Percentiles rank a stretch among this genome's conserved stretches.
Conservation (phyloP, 2,113 vertebrate species). For the Barnardius zonarius region DNA sequence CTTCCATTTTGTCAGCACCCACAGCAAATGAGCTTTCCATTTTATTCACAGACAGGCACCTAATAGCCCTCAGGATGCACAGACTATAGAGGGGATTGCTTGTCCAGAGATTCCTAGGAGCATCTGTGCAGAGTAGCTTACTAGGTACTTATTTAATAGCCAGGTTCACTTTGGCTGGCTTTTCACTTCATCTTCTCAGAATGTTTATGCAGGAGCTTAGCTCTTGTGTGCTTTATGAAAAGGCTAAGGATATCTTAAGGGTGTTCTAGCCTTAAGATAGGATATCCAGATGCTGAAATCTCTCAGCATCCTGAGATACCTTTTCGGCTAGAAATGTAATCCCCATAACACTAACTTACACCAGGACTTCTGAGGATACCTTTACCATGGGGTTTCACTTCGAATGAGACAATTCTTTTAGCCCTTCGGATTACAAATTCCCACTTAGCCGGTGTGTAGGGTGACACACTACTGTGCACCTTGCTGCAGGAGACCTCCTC, state of each 20-base stretch:
- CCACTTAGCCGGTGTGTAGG: fast-evolving
- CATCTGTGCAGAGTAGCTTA: not conserved
- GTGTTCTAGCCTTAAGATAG: not conserved
- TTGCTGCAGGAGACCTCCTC: not conserved
- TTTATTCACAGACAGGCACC: not conserved
- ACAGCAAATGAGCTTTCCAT: not conserved
- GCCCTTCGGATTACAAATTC: not conserved
- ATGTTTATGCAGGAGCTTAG: not conserved
- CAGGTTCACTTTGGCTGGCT: not conserved
- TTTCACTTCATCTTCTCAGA: not conserved
- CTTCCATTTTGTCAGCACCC: not conserved
- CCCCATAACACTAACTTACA: not conserved
- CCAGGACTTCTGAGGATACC: not conserved
- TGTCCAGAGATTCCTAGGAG: not conserved
- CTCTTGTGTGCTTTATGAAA: not conserved
- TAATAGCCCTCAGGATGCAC: not conserved
- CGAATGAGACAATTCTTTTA: not conserved
- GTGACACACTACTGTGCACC: fast-evolving
- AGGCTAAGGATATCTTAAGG: not conserved
- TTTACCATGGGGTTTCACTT: not conserved
- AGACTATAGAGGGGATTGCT: not conserved
- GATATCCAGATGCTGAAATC: not conserved
- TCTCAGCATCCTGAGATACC: not conserved
- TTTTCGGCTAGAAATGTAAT: not conserved
- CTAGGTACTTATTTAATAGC: not conserved